These are phyloP conservation scores for Enteromius anoplus DNA, from an alignment of 2,797 vertebrate genomes.

Conservation along the genomic window DNA sequence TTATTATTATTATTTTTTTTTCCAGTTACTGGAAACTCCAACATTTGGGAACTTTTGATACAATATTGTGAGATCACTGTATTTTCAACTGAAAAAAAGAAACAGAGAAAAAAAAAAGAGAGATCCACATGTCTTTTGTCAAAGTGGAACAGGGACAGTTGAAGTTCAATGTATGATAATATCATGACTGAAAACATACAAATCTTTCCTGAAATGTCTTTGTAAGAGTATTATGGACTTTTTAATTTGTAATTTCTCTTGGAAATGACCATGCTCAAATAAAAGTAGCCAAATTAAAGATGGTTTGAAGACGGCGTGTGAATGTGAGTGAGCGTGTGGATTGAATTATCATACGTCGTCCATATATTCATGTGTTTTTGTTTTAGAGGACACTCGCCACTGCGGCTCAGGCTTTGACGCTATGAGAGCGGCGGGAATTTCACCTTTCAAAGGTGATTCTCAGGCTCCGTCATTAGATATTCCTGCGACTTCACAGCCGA, in stretches of 20 bases:
- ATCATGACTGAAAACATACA: slow-evolving; percentile 92
- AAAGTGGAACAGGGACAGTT: slow-evolving; percentile 97
- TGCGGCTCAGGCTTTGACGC: not conserved
- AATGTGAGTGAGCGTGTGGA: slow-evolving; percentile 19
- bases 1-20: too few species aligned
- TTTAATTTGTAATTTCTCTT: slow-evolving; percentile 99
- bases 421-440: not conserved
- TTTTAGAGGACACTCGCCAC: slow-evolving; percentile 7
- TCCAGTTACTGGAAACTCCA: slow-evolving; percentile 99
- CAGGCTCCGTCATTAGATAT: slow-evolving; percentile 30
- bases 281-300: slow-evolving; percentile 99
- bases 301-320: slow-evolving; percentile 64
- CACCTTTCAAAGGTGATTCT: slow-evolving; percentile 37
- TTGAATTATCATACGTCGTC: slow-evolving; percentile 36
- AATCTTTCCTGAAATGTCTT: slow-evolving; percentile 99
- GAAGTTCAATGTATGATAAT: slow-evolving; percentile 99
- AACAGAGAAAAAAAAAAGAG: slow-evolving; percentile 36
- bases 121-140: slow-evolving; percentile 99
- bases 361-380: slow-evolving; percentile 30
- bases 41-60: slow-evolving; percentile 99
- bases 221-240: slow-evolving; percentile 99
- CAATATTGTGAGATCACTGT: slow-evolving; percentile 99
- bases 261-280: slow-evolving; percentile 99
- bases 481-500: slow-evolving; percentile 19
- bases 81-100: slow-evolving; percentile 94